A percentile compares a stretch with the other conserved stretches of the same genome.
Conservation (phyloP, 2,113 vertebrate species). For the Orientallactaga bullata region DNA sequence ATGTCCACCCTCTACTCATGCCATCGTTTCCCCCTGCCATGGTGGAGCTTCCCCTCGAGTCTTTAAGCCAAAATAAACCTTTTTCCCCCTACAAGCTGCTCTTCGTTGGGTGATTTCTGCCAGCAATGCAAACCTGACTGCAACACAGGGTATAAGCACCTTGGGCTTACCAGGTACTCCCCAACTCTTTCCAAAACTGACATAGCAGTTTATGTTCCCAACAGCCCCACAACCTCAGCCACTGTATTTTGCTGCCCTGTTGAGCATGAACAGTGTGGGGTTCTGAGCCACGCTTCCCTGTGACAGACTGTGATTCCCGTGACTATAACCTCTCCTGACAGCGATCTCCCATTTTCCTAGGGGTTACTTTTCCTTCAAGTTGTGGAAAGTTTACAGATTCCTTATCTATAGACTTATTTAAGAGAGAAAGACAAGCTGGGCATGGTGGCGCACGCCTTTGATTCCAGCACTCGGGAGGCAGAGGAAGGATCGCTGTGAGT, state of each 20-base stretch:
- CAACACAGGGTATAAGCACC: background rate
- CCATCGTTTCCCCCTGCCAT: too few species aligned
- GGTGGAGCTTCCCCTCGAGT: too few species aligned
- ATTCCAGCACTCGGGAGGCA: too few species aligned
- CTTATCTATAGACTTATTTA: background rate
- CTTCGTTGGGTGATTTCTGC: too few species aligned
- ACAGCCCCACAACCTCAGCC: background rate
- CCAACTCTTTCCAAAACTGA: background rate
- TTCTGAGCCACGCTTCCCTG: background rate
- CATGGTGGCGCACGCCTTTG: too few species aligned
- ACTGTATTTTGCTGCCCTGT: background rate
- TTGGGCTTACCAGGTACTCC: background rate
- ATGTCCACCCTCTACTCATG: too few species aligned
- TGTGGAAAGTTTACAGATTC: background rate
- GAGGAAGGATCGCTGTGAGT: too few species aligned
- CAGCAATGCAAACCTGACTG: too few species aligned
- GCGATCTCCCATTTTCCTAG: background rate
- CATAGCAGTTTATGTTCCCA: rapidly evolving
- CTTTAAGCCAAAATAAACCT: too few species aligned
- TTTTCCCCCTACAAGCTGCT: too few species aligned
- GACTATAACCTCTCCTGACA: background rate
- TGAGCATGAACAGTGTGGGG: background rate
- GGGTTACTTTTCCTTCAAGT: background rate
- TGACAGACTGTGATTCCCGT: too few species aligned
- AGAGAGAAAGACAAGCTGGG: too few species aligned